A percentile compares a stretch with the other conserved stretches of the same genome.
Evolutionary conservation across 2,888 invertebrate genomes (phyloP).

Genomic region (Brachyptera putata): DNA sequence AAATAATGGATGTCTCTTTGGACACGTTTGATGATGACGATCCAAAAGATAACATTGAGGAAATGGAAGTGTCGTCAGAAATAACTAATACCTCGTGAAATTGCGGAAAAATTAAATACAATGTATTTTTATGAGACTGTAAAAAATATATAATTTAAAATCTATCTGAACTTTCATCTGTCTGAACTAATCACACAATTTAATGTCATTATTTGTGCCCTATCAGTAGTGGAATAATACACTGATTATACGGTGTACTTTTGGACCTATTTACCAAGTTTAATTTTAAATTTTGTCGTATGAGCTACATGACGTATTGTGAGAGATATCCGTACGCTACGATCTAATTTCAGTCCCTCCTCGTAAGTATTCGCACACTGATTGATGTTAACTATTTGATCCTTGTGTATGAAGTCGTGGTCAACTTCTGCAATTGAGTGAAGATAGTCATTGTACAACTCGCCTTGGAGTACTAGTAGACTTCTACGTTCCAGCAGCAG

Average conservation of each 20-base stretch:
- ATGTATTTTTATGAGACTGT: too few relatives aligned
- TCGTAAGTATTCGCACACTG: slow-evolving; percentile 55
- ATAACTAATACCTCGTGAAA: neutral
- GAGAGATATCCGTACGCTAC: slow-evolving; percentile 76
- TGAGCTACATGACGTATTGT: slow-evolving; percentile 93
- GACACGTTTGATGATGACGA: slow-evolving; percentile 31
- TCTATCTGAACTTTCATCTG: neutral
- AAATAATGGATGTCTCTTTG: slow-evolving; percentile 28
- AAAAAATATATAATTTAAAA: neutral
- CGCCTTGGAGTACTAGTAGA: slow-evolving; percentile 76
- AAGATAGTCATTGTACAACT: slow-evolving; percentile 76
- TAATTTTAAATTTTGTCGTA: slow-evolving; percentile 69
- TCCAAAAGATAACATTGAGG: neutral
- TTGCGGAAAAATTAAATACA: neutral
- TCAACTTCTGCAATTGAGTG: slow-evolving; percentile 77
- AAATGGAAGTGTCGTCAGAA: neutral
- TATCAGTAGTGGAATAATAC: too few relatives aligned
- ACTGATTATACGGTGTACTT: too few relatives aligned
- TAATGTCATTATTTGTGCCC: too few relatives aligned
- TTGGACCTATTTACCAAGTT: slow-evolving; percentile 48
- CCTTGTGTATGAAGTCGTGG: slow-evolving; percentile 55
- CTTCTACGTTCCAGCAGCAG: slow-evolving; percentile 84
- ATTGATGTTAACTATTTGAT: slow-evolving; percentile 59
- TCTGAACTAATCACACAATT: too few relatives aligned
- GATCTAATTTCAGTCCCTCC: slow-evolving; percentile 53